Conservation (phyloP, 2,797 vertebrate genomes). For the Pangasius mekongensis region DNA sequence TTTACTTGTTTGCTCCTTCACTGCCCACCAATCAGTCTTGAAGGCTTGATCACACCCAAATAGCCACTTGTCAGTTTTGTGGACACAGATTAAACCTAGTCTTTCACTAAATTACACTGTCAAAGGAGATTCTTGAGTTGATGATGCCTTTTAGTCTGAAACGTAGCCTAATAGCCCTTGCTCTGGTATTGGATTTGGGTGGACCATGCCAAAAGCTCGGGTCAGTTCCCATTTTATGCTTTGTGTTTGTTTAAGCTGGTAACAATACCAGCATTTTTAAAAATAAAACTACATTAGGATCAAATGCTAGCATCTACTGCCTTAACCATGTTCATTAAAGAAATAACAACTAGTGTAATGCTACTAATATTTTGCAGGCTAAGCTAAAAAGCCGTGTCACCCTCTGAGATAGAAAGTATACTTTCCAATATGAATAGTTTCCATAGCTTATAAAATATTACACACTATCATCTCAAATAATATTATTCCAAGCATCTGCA, state of each 20-base stretch:
- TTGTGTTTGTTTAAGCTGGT: constrained; percentile 2
- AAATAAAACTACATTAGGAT: not conserved
- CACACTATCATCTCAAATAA: constrained; percentile 26
- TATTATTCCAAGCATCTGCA: constrained; percentile 5
- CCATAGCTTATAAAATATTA: constrained; percentile 27
- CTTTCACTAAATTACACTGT: constrained; percentile 46
- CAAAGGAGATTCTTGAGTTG: constrained; percentile 29
- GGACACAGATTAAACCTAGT: constrained; percentile 46
- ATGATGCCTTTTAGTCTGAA: constrained; percentile 45
- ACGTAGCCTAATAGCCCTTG: constrained; percentile 9
- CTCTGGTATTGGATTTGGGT: not conserved
- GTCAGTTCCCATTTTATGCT: not conserved
- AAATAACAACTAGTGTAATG: not conserved
- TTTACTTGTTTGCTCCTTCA: constrained; percentile 35
- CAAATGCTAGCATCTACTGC: not conserved
- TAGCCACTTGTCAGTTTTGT: constrained; percentile 47
- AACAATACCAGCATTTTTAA: not conserved
- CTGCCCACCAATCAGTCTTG: constrained; percentile 46
- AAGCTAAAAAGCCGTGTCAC: not conserved
- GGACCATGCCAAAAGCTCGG: not conserved
- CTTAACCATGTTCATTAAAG: not conserved
- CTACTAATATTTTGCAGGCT: not conserved
- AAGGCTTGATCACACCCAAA: constrained; percentile 49
- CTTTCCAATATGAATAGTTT: not conserved
- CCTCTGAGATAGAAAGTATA: not conserved